Percentiles rank a stretch among this genome's conserved stretches.
Conservation (phyloP, 2,888 invertebrate genomes). For the Laothoe populi region DNA sequence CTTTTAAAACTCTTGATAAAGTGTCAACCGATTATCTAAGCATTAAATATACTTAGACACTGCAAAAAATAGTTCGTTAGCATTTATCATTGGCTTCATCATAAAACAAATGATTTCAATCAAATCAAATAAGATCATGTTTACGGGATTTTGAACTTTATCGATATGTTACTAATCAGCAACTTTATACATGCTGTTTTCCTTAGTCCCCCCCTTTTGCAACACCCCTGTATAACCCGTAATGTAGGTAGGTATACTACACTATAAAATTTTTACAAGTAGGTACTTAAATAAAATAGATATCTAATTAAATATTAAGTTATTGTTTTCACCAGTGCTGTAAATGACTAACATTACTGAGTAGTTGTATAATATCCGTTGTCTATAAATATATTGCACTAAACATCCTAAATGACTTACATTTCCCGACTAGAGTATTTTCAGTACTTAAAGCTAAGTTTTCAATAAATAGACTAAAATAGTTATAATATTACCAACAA, state of each 20-base stretch:
- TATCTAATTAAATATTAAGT: slow-evolving; percentile 19
- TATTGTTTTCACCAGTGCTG: slow-evolving; percentile 19
- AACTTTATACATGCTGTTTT: no score
- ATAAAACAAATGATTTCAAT: no score
- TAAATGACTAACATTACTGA: slow-evolving; percentile 52
- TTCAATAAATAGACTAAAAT: slow-evolving; percentile 45
- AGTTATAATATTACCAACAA: slow-evolving; percentile 47
- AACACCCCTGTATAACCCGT: no score
- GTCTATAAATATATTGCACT: slow-evolving; percentile 76
- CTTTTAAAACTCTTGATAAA: no score
- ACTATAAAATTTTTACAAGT: slow-evolving; percentile 12
- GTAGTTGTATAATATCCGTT: slow-evolving; percentile 55
- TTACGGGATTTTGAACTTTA: no score
- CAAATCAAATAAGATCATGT: no score
- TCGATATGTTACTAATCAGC: no score
- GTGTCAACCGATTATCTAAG: no score
- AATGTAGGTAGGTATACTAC: background rate
- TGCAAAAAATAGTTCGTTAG: no score
- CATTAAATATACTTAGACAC: no score
- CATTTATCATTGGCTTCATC: no score
- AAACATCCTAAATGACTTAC: slow-evolving; percentile 44
- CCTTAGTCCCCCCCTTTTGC: no score
- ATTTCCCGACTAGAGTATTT: slow-evolving; percentile 53
- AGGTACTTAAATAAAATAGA: background rate
- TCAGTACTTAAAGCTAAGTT: slow-evolving; percentile 41